Evolutionary conservation across 1,140 invertebrate genomes (phyloP), one percentile per base, ranked within the genome.

Genomic region (Tyrophagus putrescentiae): DNA sequence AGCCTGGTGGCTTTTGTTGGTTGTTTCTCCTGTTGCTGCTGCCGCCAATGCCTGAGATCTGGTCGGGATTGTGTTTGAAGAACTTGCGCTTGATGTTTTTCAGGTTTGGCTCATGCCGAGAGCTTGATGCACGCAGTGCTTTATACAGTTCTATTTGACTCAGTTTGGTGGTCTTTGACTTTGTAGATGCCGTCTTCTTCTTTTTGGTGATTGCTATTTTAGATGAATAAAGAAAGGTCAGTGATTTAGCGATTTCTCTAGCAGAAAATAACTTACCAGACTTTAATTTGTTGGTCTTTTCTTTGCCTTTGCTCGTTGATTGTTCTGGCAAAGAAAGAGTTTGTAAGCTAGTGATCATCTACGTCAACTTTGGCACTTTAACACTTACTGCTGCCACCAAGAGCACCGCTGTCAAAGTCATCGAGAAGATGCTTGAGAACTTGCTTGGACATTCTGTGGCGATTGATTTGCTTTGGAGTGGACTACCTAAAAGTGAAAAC

Each of bases 61-160:
- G 23, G 21, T 48, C 45, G 21, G 7, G 18, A 48, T 48, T 29
- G 18, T 18, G 45, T 21, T 48, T 48, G 21, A 48, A 48, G 31
- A 7, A 48, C 31, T 48, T 48, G 13, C 45, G 7, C 45, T 48
- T 48, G 13, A 48, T 25, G 31, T 48, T 48, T 48, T 48, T 48
- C 7, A 48, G 6, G 31, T 48, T 48, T 48, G 45, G 7, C 18
- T 13, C 13, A 39, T 48, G 7, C 31, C 6, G 7, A 25, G 9
- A 21, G 31, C 31, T 21, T 25, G 18, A 6, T 13, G 21, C 7
- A 21, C 18, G 23, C 21, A 48, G 7, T 9, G 45, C 18, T 21
- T 48, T 48, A 48, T 48, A 48, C 31, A 48, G 31, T 9, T 48
- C 45, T 7, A 48, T 18, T 7, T 7, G 7, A 48, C 21, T 25